Evolutionary conservation across 1,140 invertebrate genomes (phyloP), one percentile per base, ranked within the genome.

Genomic region (Cotesia chilonis): DNA sequence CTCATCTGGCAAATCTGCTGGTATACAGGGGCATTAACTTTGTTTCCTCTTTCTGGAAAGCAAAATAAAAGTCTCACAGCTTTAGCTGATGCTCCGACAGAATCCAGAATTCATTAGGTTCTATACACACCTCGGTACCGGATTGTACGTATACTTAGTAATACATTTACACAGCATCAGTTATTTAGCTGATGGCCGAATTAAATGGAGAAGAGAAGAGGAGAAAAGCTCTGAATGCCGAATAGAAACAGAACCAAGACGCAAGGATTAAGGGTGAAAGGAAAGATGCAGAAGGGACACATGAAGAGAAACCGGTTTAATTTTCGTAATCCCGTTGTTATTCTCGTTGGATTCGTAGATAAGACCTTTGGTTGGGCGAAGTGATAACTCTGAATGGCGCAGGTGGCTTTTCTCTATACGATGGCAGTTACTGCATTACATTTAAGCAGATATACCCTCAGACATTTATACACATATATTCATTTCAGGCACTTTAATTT

Each of bases 341-440:
- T 71, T 72, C 70, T 70, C 67, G 67, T 68, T 66, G 72, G 70
- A 75, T 74, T 74, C 74, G 70, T 72, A 74, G 70, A 72, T 72
- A 74, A 72, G 73, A 76, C 75, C 72, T 74, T 70, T 64, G 76
- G 55, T 73, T 65, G 70, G 68, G 68, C 57, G 73, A 73, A 74
- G 77, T 79, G 77, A 79, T 79, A 79, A 79, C 78, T 79, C 63
- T 79, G 78, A 77, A 74, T 28, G 28, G 28, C 78, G 64, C 78
- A 79, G 78, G 77, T 79, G 78, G 72, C 67, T 52, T 72, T 71
- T 71, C 68, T 68, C 70, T 63, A 28, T 52, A 51, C 66, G 68
- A 57, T 68, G 73, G 68, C 73, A 71, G 63, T 74, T 70, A 74
- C 64, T 74, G 69, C 61, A 52, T 51, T 28, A 68, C 52, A 37